phyloP scores from a whole-genome alignment of 1,140 invertebrate genomes.

The Zaprionus vittiger region DNA sequence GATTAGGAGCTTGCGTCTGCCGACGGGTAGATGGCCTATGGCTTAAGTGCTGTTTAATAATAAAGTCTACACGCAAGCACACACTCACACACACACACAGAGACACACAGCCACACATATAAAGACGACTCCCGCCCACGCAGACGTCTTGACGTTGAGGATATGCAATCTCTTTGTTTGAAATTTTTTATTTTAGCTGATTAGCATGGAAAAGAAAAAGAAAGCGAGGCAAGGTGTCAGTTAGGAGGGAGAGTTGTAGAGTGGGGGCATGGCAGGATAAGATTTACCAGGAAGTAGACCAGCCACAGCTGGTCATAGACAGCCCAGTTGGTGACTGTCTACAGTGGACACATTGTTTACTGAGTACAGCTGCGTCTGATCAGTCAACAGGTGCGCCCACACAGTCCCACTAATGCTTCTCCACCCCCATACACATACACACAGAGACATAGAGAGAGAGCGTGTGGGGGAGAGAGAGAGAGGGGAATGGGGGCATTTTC shows the following conservation, averaged over 20 bases:
- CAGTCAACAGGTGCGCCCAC: constrained; percentile 28
- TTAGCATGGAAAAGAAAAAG: constrained; percentile 6
- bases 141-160: not conserved
- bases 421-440: not conserved
- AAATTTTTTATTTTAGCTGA: constrained; percentile 10
- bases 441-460: constrained; percentile 2
- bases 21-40: constrained; percentile 39
- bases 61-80: constrained; percentile 19
- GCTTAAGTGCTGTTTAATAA: constrained; percentile 55
- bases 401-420: not conserved
- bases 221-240: not conserved
- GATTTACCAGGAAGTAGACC: constrained; percentile 27
- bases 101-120: not conserved
- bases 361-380: constrained; percentile 1
- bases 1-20: constrained; percentile 35
- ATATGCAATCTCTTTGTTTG: constrained; percentile 17
- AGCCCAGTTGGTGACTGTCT: not conserved
- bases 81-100: not conserved
- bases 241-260: not conserved
- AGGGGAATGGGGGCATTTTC: constrained; percentile 17
- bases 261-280: not conserved
- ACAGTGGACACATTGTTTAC: not conserved
- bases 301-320: not conserved
- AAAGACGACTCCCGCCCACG: not conserved
- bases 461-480: constrained; percentile 1